Conservation (phyloP, 2,797 vertebrate genomes). For the Sciurus carolinensis region DNA sequence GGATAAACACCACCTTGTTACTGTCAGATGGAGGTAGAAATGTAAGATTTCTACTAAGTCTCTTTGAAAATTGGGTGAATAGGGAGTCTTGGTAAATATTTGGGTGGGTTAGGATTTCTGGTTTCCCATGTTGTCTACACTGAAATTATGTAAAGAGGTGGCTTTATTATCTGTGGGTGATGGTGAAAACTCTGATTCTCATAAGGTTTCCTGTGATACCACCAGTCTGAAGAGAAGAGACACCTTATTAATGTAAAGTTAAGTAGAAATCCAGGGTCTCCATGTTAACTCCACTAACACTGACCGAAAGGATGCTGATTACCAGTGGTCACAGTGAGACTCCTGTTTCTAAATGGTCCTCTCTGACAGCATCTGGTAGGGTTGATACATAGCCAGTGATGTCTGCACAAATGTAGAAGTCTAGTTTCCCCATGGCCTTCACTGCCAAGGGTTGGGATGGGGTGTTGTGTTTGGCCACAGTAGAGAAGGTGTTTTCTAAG, state of each 20-base stretch:
- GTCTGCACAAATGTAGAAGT: background rate
- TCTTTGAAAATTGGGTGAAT: background rate
- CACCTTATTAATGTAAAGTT: background rate
- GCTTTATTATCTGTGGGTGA: background rate
- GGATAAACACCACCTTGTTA: background rate
- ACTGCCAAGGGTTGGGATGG: background rate
- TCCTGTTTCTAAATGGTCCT: background rate
- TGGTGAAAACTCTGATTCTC: background rate
- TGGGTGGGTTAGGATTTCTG: background rate
- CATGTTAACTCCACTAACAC: background rate
- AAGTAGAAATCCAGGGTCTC: background rate
- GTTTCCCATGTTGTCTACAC: background rate
- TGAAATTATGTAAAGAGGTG: background rate
- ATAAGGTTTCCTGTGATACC: background rate
- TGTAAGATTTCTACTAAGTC: background rate
- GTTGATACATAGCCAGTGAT: background rate
- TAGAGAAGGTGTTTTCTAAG: background rate
- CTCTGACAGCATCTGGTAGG: background rate
- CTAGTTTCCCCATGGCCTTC: background rate
- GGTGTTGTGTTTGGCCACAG: background rate
- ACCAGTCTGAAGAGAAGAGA: background rate
- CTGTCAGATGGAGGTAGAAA: background rate
- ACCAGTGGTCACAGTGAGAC: background rate
- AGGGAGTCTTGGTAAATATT: background rate
- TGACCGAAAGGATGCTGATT: accelerated